A percentile compares a stretch with the other conserved stretches of the same genome.
Conservation (phyloP, 2,797 vertebrate species). For the Chelonia mydas region DNA sequence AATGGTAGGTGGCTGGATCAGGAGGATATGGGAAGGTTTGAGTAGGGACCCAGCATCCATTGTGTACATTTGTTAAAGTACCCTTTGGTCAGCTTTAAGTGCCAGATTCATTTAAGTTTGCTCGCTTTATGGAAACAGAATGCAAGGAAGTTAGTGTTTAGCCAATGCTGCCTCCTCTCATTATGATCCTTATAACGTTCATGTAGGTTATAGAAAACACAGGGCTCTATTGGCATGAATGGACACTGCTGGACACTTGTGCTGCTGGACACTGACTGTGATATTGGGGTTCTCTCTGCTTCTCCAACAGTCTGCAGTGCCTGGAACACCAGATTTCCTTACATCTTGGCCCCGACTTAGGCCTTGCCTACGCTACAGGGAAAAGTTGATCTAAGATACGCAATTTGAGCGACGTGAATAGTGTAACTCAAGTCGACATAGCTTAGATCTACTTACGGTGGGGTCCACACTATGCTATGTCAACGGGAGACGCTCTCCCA, state of each 20-base stretch:
- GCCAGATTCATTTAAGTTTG: neutral
- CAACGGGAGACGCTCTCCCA: too few relatives aligned
- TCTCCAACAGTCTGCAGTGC: neutral
- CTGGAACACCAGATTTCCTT: neutral
- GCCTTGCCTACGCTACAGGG: too few relatives aligned
- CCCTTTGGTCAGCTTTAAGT: fast-evolving
- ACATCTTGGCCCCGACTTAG: neutral
- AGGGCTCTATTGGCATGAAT: neutral
- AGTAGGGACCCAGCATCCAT: neutral
- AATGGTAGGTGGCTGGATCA: neutral
- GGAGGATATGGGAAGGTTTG: neutral
- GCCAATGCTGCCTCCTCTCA: neutral
- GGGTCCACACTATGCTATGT: too few relatives aligned
- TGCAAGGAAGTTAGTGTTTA: neutral
- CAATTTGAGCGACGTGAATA: too few relatives aligned
- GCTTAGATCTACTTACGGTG: too few relatives aligned
- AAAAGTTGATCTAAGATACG: too few relatives aligned
- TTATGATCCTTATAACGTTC: neutral
- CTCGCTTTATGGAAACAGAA: neutral
- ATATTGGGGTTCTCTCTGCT: neutral
- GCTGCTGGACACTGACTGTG: fast-evolving
- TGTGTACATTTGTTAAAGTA: neutral
- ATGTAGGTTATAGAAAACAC: neutral
- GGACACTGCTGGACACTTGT: neutral
- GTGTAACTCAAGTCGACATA: too few relatives aligned